phyloP scores from a whole-genome alignment of 2,797 vertebrate genomes.

The Phaenicophaeus curvirostris region DNA sequence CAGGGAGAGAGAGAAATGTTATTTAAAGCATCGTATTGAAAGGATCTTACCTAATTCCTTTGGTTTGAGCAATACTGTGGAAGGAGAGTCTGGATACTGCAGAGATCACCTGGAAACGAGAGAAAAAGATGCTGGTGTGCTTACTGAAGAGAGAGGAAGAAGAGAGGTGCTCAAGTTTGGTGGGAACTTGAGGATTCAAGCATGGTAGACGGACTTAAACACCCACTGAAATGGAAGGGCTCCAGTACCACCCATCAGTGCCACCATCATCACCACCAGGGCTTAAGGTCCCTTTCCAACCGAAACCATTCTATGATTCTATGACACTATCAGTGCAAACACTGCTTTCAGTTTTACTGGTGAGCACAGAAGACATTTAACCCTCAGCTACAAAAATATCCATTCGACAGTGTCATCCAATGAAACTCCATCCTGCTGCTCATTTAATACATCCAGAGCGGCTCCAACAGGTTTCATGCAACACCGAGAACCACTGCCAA shows the following conservation, averaged over 20 bases:
- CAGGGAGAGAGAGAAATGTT: neutral
- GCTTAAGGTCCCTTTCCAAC: too few species aligned
- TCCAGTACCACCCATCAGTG: neutral
- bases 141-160: neutral
- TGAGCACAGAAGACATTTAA: neutral
- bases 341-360: neutral
- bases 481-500: neutral
- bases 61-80: slow-evolving; percentile 93
- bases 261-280: neutral
- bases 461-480: neutral
- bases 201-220: neutral
- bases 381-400: neutral
- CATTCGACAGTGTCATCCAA: fast-evolving
- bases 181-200: neutral
- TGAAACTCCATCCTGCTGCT: neutral
- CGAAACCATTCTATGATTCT: too few species aligned
- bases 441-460: neutral
- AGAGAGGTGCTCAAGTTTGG: neutral
- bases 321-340: neutral
- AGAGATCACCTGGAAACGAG: slow-evolving; percentile 89
- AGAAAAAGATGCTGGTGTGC: slow-evolving; percentile 29
- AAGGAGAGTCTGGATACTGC: slow-evolving; percentile 94
- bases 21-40: neutral
- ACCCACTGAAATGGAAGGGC: neutral
- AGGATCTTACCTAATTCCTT: slow-evolving; percentile 91